A percentile compares a stretch with the other conserved stretches of the same genome.
These are phyloP conservation scores for Heterotis niloticus DNA, from an alignment of 2,113 vertebrate genomes.

Conservation along the genomic window DNA sequence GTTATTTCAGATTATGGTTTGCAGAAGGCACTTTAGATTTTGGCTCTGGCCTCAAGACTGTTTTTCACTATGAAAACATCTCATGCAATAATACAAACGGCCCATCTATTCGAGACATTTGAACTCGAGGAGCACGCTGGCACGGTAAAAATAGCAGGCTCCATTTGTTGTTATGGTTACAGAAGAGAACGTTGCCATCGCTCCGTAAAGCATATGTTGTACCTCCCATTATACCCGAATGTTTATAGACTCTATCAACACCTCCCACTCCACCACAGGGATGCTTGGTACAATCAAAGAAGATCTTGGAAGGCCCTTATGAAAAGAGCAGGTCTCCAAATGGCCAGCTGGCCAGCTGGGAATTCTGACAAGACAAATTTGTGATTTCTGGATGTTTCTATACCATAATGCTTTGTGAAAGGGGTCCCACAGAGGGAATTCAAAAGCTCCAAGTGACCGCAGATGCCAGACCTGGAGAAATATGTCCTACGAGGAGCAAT, in stretches of 20 bases:
- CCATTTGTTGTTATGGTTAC: constrained; percentile 23
- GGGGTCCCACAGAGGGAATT: background rate
- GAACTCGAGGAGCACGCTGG: background rate
- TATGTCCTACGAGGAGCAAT: no score
- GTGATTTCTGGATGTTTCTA: background rate
- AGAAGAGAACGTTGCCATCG: background rate
- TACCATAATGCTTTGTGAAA: background rate
- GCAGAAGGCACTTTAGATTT: no score
- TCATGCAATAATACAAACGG: background rate
- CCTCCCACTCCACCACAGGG: background rate
- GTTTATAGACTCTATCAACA: background rate
- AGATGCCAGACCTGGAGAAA: background rate
- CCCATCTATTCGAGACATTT: background rate
- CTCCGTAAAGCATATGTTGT: background rate
- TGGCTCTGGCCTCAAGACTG: background rate
- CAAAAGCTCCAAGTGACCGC: background rate
- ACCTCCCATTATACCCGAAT: background rate
- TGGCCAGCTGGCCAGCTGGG: background rate
- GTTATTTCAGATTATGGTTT: no score
- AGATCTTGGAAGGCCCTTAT: background rate
- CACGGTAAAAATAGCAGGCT: background rate
- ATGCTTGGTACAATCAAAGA: background rate
- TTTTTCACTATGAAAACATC: background rate
- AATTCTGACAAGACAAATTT: background rate
- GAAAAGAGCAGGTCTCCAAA: background rate